phyloP scores from a whole-genome alignment of 2,797 vertebrate genomes.

The Threskiornis aethiopicus region DNA sequence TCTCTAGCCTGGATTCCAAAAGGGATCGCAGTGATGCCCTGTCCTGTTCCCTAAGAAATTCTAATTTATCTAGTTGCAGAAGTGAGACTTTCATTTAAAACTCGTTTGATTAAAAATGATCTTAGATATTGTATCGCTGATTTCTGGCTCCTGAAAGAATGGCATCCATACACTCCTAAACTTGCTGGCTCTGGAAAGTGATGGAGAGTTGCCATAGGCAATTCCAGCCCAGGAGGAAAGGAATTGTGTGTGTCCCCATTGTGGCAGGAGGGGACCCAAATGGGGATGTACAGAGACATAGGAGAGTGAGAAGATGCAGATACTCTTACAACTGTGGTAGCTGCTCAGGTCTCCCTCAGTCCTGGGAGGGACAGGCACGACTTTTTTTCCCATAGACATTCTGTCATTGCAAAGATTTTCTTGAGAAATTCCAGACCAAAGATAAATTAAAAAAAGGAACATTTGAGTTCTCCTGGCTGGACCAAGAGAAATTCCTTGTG shows the following conservation, averaged over 20 bases:
- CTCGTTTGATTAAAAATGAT: background rate
- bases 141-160: background rate
- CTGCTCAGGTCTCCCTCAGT: background rate
- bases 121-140: background rate
- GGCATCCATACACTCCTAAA: background rate
- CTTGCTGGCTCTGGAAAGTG: background rate
- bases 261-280: no score
- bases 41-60: background rate
- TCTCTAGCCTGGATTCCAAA: background rate
- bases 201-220: background rate
- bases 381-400: background rate
- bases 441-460: background rate
- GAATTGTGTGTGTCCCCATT: fast-evolving
- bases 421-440: background rate
- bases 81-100: background rate
- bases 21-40: background rate
- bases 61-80: background rate
- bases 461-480: background rate
- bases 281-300: fast-evolving
- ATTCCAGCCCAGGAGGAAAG: background rate
- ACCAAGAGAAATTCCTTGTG: constrained; percentile 20
- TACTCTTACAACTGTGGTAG: fast-evolving
- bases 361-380: background rate
- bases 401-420: background rate
- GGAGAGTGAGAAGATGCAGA: background rate